Evolutionary conservation across 2,797 vertebrate species (phyloP).

Genomic region (Thalassophryne amazonica): DNA sequence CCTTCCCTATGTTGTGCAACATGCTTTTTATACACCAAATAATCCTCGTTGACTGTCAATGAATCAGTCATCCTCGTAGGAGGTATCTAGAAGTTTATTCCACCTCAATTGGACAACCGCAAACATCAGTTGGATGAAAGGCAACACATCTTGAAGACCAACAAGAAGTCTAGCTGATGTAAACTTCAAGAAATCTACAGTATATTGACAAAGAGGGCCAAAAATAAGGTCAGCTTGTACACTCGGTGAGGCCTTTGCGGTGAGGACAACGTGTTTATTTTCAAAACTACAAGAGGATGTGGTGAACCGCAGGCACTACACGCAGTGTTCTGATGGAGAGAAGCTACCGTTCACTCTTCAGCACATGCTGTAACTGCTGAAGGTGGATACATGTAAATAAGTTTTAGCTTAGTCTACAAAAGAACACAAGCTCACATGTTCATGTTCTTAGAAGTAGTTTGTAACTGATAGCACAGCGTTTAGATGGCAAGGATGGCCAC

Average conservation of each 20-base stretch:
- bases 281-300: constrained; percentile 75
- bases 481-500: background rate
- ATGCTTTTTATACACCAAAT: constrained; percentile 16
- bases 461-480: constrained; percentile 23
- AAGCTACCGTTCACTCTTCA: constrained; percentile 39
- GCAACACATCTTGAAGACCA: too few relatives aligned
- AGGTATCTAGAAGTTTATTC: too few relatives aligned
- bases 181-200: too few relatives aligned
- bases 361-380: constrained; percentile 40
- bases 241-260: constrained; percentile 48
- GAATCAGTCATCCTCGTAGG: too few relatives aligned
- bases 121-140: too few relatives aligned
- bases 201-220: constrained; percentile 22
- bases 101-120: too few relatives aligned
- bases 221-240: constrained; percentile 62
- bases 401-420: background rate
- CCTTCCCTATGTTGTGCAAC: background rate
- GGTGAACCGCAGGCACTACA: constrained; percentile 59
- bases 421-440: background rate
- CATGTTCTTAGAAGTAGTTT: constrained; percentile 27
- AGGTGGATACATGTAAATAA: constrained; percentile 2
- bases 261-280: constrained; percentile 75
- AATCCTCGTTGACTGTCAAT: constrained; percentile 50
- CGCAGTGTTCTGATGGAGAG: constrained; percentile 39
- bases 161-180: too few relatives aligned